These are phyloP conservation scores for Cheilosia pagana DNA, from an alignment of 2,888 invertebrate species.

Conservation along the genomic window DNA sequence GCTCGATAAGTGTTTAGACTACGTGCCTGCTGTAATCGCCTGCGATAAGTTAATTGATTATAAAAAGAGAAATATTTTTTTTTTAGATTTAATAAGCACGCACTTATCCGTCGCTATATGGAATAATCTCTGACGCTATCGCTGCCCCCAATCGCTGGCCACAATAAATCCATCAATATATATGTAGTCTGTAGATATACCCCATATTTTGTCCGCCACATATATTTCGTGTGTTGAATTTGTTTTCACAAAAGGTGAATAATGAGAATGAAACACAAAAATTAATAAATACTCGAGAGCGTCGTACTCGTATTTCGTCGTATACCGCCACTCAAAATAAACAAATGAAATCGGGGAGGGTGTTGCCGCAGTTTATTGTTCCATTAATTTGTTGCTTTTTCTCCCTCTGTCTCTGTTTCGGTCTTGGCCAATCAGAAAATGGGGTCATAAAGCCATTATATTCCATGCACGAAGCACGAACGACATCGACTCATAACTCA, in stretches of 20 bases:
- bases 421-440: slow-evolving; percentile 65
- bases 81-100: slow-evolving; percentile 1
- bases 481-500: slow-evolving; percentile 48
- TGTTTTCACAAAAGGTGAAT: not conserved
- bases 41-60: slow-evolving; percentile 56
- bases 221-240: not conserved
- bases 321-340: slow-evolving; percentile 12
- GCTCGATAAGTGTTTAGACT: slow-evolving; percentile 9
- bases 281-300: not conserved
- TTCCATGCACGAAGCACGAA: not conserved
- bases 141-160: slow-evolving; percentile 48
- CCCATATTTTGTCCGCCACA: not conserved
- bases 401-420: slow-evolving; percentile 4
- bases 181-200: not conserved
- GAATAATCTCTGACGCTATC: slow-evolving; percentile 40
- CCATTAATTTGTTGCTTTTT: not conserved
- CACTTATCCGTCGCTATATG: slow-evolving; percentile 45
- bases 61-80: not conserved
- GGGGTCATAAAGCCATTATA: slow-evolving; percentile 65
- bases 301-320: not conserved
- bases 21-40: not conserved
- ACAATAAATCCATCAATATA: slow-evolving; percentile 60
- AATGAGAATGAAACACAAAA: not conserved
- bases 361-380: slow-evolving; percentile 27
- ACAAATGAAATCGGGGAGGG: slow-evolving; percentile 32